These are phyloP conservation scores for Liodrosophila aerea DNA, from an alignment of 2,888 invertebrate genomes.

Conservation along the genomic window DNA sequence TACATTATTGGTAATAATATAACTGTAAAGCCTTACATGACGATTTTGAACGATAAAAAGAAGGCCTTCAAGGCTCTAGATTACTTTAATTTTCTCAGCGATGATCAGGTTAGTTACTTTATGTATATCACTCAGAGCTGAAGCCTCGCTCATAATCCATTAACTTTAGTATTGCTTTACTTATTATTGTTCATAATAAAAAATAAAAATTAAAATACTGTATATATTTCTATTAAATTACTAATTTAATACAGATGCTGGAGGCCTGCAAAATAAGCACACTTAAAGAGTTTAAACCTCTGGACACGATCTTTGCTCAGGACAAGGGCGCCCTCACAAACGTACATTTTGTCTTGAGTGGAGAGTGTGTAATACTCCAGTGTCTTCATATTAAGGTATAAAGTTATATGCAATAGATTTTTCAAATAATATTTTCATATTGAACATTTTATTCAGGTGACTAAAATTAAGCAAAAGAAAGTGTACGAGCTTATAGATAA, in stretches of 20 bases:
- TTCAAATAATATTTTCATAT: neutral
- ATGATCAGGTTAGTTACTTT: slow-evolving; percentile 66
- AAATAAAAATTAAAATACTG: neutral
- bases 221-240: slow-evolving; percentile 44
- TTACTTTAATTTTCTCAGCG: slow-evolving; percentile 76
- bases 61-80: slow-evolving; percentile 73
- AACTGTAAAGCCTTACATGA: slow-evolving; percentile 73
- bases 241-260: too few relatives aligned
- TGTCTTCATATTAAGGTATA: slow-evolving; percentile 76
- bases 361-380: slow-evolving; percentile 81
- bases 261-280: slow-evolving; percentile 69
- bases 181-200: neutral
- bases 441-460: slow-evolving; percentile 29
- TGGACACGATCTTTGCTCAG: slow-evolving; percentile 78
- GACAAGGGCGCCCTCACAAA: slow-evolving; percentile 75
- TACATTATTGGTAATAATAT: slow-evolving; percentile 83
- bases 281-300: slow-evolving; percentile 76
- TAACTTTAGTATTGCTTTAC: too few relatives aligned
- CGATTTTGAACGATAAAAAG: slow-evolving; percentile 77
- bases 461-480: slow-evolving; percentile 32
- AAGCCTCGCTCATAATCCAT: too few relatives aligned
- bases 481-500: slow-evolving; percentile 9
- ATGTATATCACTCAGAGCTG: too few relatives aligned
- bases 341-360: slow-evolving; percentile 81
- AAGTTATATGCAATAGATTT: neutral